Evolutionary conservation across 1,140 invertebrate species (phyloP), one percentile per base, ranked within the genome.

Genomic region (Sinonovacula constricta): DNA sequence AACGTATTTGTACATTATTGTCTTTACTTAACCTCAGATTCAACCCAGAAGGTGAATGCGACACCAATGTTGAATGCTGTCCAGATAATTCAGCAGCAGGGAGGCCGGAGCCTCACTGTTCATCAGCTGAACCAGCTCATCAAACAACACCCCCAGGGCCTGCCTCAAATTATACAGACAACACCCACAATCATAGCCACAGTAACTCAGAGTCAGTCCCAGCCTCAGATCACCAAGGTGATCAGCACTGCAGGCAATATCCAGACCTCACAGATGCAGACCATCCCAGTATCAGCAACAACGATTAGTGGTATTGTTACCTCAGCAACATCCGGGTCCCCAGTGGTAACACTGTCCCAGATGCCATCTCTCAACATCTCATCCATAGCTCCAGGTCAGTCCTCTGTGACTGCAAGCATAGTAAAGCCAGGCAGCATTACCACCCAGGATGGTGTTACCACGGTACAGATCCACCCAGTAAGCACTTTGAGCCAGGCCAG

Each of bases 121-220:
- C 86, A 88, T 34, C 81, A 87, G n/a, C 54, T 89, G 7, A 83
- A 88, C 30, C 88, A 89, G 79, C 80, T 88, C 12, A 82, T 87
- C 51, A 87, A 86, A 62, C 81, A 81, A 59, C 81, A 80, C 69
- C 79, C 66, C 14, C 71, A 78, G 39, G 80, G 81, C 2, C 83
- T 84, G 18, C 81, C 80, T 31, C 83, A 85, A 59, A 81, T 83
- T 24, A 83, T 83, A 12, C 74, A 81, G 12, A 82, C 83, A 12
- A 82, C 79, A 4, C 88, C 88, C 18, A 86, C 87, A 45, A 87
- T 88, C 72, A 89, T 89, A 62, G 83, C 86, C 33, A 83, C 85
- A 15, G 84, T 85, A 30, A 86, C 81, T 14, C 86, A 88, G 72
- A 80, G 80, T 54, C 86, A 88, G 69, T 74, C 82, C 4, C 70